A percentile compares a stretch with the other conserved stretches of the same genome.
phyloP scores from a whole-genome alignment of 2,797 vertebrate species.

The Antrozous pallidus region DNA sequence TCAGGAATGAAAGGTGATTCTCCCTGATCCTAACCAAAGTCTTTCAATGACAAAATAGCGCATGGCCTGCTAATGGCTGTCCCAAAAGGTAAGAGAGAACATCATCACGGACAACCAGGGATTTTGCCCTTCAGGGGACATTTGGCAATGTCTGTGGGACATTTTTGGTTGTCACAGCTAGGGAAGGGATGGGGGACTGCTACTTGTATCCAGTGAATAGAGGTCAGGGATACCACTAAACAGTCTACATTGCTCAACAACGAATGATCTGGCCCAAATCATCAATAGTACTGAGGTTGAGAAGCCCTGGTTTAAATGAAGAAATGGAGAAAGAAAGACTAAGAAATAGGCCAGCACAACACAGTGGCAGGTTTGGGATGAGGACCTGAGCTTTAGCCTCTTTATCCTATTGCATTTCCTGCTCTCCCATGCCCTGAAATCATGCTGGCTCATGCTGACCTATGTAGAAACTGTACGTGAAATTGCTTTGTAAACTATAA shows the following conservation, averaged over 20 bases:
- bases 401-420: neutral
- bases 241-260: neutral
- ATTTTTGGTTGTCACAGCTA: neutral
- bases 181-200: rapidly evolving
- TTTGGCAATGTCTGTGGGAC: neutral
- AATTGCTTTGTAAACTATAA: neutral
- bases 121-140: neutral
- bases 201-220: neutral
- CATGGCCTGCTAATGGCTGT: neutral
- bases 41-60: neutral
- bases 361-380: neutral
- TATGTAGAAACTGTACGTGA: neutral
- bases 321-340: neutral
- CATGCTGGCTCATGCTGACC: rapidly evolving
- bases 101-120: neutral
- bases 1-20: neutral
- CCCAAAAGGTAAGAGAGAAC: too few species aligned
- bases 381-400: neutral
- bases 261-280: neutral
- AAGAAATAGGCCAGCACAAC: neutral
- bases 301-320: neutral
- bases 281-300: neutral
- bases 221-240: neutral
- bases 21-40: neutral
- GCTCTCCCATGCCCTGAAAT: neutral